phyloP scores from a whole-genome alignment of 1,140 invertebrate genomes.

The Bombus fervidus region DNA sequence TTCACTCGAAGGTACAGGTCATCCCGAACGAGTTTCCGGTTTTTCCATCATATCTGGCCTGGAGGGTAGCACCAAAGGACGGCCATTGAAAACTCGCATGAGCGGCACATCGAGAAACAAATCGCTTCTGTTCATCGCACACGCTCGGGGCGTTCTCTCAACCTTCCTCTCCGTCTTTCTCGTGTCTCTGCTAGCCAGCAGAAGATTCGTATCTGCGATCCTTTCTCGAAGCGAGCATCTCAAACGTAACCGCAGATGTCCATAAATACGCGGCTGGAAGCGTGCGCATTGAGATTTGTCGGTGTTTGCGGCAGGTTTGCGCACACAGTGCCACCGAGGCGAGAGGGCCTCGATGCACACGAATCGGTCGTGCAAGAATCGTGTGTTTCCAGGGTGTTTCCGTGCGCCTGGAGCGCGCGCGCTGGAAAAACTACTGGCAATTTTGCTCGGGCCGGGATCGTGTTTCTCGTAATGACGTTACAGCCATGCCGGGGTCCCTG shows the following conservation, averaged over 20 bases:
- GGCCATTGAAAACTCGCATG: neutral
- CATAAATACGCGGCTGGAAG: constrained; percentile 44
- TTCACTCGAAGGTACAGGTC: neutral
- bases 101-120: constrained; percentile 16
- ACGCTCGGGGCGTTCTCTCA: constrained; percentile 17
- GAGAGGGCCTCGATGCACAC: neutral
- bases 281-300: constrained; percentile 42
- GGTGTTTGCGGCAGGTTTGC: neutral
- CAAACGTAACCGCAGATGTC: constrained; percentile 56
- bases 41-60: constrained; percentile 1
- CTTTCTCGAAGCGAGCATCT: constrained; percentile 42
- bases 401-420: constrained; percentile 40
- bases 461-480: constrained; percentile 69
- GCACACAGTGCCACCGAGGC: constrained; percentile 13
- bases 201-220: constrained; percentile 59
- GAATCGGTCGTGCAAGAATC: constrained; percentile 34
- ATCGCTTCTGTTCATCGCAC: constrained; percentile 52
- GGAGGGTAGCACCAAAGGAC: neutral
- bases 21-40: neutral
- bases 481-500: constrained; percentile 45
- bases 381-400: constrained; percentile 37
- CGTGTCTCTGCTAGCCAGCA: neutral
- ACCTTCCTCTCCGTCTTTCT: neutral
- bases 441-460: constrained; percentile 58
- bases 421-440: constrained; percentile 57